These are phyloP conservation scores for Venustoraphidia nigricollis DNA, from an alignment of 2,888 invertebrate genomes.

Conservation along the genomic window DNA sequence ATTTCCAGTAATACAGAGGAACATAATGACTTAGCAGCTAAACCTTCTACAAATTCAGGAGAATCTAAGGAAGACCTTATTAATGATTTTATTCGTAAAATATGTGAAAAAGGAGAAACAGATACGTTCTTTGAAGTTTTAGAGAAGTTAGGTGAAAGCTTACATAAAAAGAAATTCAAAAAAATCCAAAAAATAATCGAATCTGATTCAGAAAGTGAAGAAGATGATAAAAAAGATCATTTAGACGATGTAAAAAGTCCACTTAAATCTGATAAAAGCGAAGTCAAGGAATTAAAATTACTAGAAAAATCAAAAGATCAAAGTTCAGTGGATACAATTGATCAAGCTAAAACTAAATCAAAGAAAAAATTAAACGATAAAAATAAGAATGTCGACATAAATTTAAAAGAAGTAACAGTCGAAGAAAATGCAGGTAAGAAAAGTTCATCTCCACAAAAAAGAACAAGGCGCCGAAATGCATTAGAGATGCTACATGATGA, in stretches of 20 bases:
- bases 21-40: conserved; percentile 8
- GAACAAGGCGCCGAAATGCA: conserved; percentile 30
- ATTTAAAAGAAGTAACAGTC: background rate
- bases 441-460: conserved; percentile 10
- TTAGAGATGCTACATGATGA: conserved; percentile 50
- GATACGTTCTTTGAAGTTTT: conserved; percentile 24
- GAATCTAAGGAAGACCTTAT: conserved; percentile 20
- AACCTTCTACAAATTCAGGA: conserved; percentile 6
- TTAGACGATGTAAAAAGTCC: conserved; percentile 8
- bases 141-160: conserved; percentile 25
- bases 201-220: conserved; percentile 35
- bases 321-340: conserved; percentile 9
- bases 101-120: conserved; percentile 19
- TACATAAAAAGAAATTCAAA: conserved; percentile 36
- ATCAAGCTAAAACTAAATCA: conserved; percentile 1
- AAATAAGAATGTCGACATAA: background rate
- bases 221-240: conserved; percentile 17
- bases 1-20: conserved; percentile 7
- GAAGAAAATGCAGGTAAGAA: conserved; percentile 7
- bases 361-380: conserved; percentile 5
- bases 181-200: conserved; percentile 39
- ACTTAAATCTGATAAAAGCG: conserved; percentile 6
- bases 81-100: conserved; percentile 19
- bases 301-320: conserved; percentile 8
- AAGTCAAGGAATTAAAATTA: conserved; percentile 8